These are phyloP conservation scores for Prosopocoilus inquinatus DNA, from an alignment of 2,888 invertebrate species.

Conservation along the genomic window DNA sequence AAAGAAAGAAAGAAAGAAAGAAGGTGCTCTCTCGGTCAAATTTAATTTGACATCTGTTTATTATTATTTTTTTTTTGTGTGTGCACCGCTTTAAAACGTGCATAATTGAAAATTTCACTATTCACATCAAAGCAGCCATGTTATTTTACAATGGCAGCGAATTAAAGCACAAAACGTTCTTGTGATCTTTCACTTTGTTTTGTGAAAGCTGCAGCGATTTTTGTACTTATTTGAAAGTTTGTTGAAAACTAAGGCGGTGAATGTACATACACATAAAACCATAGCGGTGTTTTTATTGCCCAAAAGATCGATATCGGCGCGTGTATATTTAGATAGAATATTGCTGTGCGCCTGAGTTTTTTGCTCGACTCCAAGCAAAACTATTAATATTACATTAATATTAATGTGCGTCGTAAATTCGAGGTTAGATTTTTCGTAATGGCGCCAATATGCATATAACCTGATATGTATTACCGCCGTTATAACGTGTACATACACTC, in stretches of 20 bases:
- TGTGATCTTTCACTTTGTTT: slow-evolving; percentile 30
- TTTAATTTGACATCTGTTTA: background rate
- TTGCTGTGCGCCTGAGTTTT: slow-evolving; percentile 10
- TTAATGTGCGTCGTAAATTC: slow-evolving; percentile 26
- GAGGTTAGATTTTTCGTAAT: slow-evolving; percentile 13
- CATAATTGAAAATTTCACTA: slow-evolving; percentile 2
- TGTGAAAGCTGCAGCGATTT: slow-evolving; percentile 29
- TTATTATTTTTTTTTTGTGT: too few species aligned
- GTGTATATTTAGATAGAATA: slow-evolving; percentile 12
- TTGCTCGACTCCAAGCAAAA: slow-evolving; percentile 20
- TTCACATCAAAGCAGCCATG: background rate
- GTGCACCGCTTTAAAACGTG: background rate
- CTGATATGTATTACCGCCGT: slow-evolving; percentile 4
- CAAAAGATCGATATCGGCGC: slow-evolving; percentile 26
- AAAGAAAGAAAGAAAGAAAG: background rate
- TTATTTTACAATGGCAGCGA: background rate
- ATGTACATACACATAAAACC: slow-evolving; percentile 29
- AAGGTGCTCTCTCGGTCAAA: background rate
- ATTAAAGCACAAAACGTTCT: slow-evolving; percentile 3
- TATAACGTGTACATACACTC: background rate
- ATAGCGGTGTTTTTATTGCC: slow-evolving; percentile 28
- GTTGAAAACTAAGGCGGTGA: slow-evolving; percentile 26
- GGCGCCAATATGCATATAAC: slow-evolving; percentile 12
- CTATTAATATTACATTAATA: slow-evolving; percentile 26
- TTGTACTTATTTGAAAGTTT: slow-evolving; percentile 29